Base-by-base conservation (phyloP, 2,113 vertebrate species). In the Antigone vipio region DNA sequence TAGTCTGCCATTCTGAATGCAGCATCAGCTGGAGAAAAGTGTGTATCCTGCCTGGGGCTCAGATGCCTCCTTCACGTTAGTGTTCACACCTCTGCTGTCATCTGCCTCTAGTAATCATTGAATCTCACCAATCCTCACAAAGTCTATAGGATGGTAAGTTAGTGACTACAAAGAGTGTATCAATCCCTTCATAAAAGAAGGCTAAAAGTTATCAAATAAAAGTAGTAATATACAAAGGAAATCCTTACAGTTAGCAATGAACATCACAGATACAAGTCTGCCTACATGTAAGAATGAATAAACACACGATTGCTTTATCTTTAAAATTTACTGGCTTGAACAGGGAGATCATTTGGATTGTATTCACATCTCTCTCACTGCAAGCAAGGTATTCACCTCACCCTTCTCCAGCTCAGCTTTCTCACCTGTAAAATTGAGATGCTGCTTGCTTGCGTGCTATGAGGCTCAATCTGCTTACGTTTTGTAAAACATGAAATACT, bases 1-100 rank as follows among this genome's bases (percentile, higher is more conserved):
- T 67, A n/a, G 19, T 90, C 71, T 95, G 95, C 88, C 85, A 47
- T 88, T 93, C 77, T 88, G 85, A 91, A 88, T 84, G 1, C 9
- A 88, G 55, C 67, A 81, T 71, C 88, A 94, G 55, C 88, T 91
- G 79, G 55, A 92, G 78, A 77, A 69, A 35, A 95, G 38, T 44
- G 60, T 76, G 42, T 69, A 72, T 91, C 71, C 88, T 79, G 81
- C 93, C 88, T 62, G 81, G 52, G 96, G 95, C 85, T 86, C 40
- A 75, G 72, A 63, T 91, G 90, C 67, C 93, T 93, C 44, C 79
- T 96, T 30, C 77, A 67, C 71, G 24, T 95, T 91, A 88, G 20
- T 27, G 68, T 86, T 95, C 60, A 82, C 91, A 95, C 95, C 67
- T 92, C 26, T 71, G 59, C 55, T 55, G 38, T 66, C 44, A 11